Evolutionary conservation across 2,113 vertebrate species (phyloP), one percentile per base, ranked within the genome.

Genomic region (Garra rufa): DNA sequence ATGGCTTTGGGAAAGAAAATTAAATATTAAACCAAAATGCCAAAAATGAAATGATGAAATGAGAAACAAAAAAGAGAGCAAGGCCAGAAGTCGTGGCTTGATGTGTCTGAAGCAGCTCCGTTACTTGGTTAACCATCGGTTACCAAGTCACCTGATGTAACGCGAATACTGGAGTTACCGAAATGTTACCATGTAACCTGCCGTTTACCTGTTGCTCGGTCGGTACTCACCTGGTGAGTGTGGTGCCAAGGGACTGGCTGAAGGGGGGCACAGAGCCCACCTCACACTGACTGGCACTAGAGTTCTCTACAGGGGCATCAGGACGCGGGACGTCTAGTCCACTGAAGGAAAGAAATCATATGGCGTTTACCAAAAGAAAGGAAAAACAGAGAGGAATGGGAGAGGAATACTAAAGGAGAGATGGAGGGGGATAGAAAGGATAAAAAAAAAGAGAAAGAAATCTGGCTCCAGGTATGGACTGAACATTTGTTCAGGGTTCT

Each of bases 311-410:
- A 91, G 95, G 94, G 91, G 88, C 90, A 95, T 95, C 95, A 94
- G 94, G 95, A 95, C 89, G 95, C 95, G 96, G 93, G 94, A 95
- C 93, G 93, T 96, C 91, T 96, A 94, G 95, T 94, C 96, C 95
- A 96, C 97, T 98, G 93, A 95, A 93, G 92, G 91, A 95, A 87
- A 97, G 95, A 96, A 88, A 95, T 85, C 84, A 97, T 88, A 96
- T 38, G 89, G 92, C 26, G 91, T 96, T 97, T 95, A 96, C 91
- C 90, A 80, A 87, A 79, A 86, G 89, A 87, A 83, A 84, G 79
- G 28, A 87, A 63, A 91, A 74, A 78, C 82, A 83, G 76, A 79
- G 81, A 74, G 55, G 57, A 28, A 30, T 57, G 11, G 9, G 30
- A 3, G 19, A 38, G 61, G 46, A 57, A 9, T 26, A 9, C 88